phyloP scores from a whole-genome alignment of 2,888 invertebrate genomes.

The Glomeris marginata region DNA sequence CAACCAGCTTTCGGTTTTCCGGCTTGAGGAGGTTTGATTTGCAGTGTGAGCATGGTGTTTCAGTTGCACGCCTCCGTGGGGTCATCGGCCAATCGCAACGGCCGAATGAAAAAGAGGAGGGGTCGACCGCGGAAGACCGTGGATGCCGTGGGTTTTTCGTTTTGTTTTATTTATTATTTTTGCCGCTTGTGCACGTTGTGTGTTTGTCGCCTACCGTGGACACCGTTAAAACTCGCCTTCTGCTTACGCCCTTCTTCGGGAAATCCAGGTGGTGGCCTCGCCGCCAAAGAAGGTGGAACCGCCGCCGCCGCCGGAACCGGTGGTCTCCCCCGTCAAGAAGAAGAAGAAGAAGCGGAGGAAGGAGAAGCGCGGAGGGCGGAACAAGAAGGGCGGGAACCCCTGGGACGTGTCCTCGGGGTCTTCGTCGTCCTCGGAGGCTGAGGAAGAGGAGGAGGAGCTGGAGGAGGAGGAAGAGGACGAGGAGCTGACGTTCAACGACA shows the following conservation, averaged over 20 bases:
- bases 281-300: too few species aligned
- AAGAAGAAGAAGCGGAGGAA: slow-evolving; percentile 32
- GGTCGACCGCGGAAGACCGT: slow-evolving; percentile 18
- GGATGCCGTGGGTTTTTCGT: too few species aligned
- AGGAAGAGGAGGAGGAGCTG: slow-evolving; percentile 27
- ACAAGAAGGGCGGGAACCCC: slow-evolving; percentile 35
- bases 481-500: slow-evolving; percentile 36
- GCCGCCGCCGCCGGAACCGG: background rate
- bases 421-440: slow-evolving; percentile 3
- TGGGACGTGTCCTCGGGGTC: slow-evolving; percentile 43
- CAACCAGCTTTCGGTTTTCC: too few species aligned
- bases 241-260: too few species aligned
- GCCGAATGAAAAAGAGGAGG: slow-evolving; percentile 20
- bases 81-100: slow-evolving; percentile 13
- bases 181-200: too few species aligned
- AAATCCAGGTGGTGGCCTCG: too few species aligned
- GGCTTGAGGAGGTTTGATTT: too few species aligned
- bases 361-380: slow-evolving; percentile 23
- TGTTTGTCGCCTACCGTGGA: too few species aligned
- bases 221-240: too few species aligned
- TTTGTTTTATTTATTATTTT: too few species aligned
- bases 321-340: slow-evolving; percentile 14
- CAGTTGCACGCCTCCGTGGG: too few species aligned
- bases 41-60: too few species aligned
- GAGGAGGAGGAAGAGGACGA: slow-evolving; percentile 37